These are phyloP conservation scores for Glaucopsyche alexis DNA, from an alignment of 2,888 invertebrate species.

Conservation along the genomic window DNA sequence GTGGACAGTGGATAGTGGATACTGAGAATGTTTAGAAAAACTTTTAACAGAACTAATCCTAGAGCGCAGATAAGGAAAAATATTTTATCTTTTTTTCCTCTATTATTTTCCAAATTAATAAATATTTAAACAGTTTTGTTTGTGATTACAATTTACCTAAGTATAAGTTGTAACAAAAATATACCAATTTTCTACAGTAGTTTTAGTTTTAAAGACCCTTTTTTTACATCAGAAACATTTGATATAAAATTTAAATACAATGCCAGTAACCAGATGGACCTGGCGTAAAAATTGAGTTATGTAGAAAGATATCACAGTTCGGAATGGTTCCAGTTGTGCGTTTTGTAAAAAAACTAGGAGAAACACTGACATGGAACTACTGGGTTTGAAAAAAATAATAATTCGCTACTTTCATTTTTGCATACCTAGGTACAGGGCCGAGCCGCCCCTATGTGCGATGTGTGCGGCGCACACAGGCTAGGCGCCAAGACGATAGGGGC, in stretches of 20 bases:
- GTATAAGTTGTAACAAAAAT: not conserved
- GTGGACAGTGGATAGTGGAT: no score
- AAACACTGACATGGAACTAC: slow-evolving; percentile 51
- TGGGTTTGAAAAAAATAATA: slow-evolving; percentile 55
- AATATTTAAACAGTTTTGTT: no score
- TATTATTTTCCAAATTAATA: no score
- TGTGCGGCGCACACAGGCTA: no score
- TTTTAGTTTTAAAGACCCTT: not conserved
- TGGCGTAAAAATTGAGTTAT: slow-evolving; percentile 23
- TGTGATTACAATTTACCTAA: not conserved
- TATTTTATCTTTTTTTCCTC: no score
- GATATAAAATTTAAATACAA: slow-evolving; percentile 28
- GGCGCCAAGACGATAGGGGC: no score
- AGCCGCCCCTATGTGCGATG: no score
- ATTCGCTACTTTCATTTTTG: slow-evolving; percentile 43
- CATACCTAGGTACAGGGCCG: no score
- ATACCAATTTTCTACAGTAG: not conserved
- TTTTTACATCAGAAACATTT: not conserved
- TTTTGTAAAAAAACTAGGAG: slow-evolving; percentile 50
- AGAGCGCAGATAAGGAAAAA: no score
- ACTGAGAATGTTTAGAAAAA: no score
- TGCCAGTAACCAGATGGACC: slow-evolving; percentile 19
- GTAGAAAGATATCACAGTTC: slow-evolving; percentile 41
- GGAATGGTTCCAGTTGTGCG: slow-evolving; percentile 51
- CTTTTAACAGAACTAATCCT: no score